phyloP scores from a whole-genome alignment of 2,888 invertebrate species.

The Colletes collaris region DNA sequence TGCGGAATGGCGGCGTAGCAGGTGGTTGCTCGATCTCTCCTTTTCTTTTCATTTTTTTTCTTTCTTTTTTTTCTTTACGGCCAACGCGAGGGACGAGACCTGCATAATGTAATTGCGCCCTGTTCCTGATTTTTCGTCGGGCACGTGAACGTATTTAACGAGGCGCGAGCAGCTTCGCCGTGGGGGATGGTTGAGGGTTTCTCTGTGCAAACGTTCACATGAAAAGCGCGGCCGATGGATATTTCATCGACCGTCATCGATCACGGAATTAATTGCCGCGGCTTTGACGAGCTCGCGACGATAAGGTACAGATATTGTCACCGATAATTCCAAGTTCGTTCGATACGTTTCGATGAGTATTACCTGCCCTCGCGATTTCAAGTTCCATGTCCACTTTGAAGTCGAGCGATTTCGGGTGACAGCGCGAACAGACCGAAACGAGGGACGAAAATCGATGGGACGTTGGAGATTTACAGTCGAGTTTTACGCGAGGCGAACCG shows the following conservation, averaged over 20 bases:
- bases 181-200: conserved; percentile 5
- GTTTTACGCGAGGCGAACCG: conserved; percentile 37
- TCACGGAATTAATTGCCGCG: conserved; percentile 39
- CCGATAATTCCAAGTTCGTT: conserved; percentile 19
- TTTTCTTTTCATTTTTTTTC: not conserved
- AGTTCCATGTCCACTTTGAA: conserved; percentile 53
- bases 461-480: conserved; percentile 30
- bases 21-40: conserved; percentile 59
- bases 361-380: too few relatives aligned
- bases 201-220: conserved; percentile 6
- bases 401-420: conserved; percentile 67
- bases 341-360: too few relatives aligned
- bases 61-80: conserved; percentile 43
- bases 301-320: conserved; percentile 22
- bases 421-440: conserved; percentile 5
- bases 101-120: conserved; percentile 59
- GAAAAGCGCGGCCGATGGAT: conserved; percentile 18
- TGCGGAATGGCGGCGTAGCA: conserved; percentile 55
- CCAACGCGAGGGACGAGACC: conserved; percentile 50
- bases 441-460: conserved; percentile 31
- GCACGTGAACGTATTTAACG: conserved; percentile 46
- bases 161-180: not conserved
- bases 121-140: conserved; percentile 39
- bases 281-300: conserved; percentile 24
- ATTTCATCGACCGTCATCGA: conserved; percentile 15